Conservation (phyloP, 2,888 invertebrate species). For the Loripinus fragilis region DNA sequence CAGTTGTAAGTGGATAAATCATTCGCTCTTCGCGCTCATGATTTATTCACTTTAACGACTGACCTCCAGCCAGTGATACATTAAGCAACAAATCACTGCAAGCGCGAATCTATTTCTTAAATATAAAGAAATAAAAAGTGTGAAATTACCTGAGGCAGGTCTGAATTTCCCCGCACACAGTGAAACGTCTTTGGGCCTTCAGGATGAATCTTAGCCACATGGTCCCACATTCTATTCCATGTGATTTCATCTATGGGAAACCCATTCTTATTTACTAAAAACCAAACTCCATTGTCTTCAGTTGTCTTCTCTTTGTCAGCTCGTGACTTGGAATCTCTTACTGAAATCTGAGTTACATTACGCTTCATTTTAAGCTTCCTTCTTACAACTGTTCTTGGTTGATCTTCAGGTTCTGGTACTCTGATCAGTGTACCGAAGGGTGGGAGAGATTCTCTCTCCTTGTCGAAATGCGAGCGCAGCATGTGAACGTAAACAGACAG, state of each 20-base stretch:
- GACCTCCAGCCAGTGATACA: no score
- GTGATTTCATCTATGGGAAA: conserved; percentile 81
- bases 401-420: conserved; percentile 43
- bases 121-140: conserved; percentile 64
- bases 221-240: conserved; percentile 83
- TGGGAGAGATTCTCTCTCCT: conserved; percentile 8
- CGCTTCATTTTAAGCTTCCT: conserved; percentile 46
- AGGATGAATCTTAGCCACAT: conserved; percentile 80
- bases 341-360: conserved; percentile 41
- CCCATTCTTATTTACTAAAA: conserved; percentile 82
- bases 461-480: background rate
- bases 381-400: background rate
- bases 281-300: conserved; percentile 80
- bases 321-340: conserved; percentile 41
- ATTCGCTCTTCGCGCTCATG: no score
- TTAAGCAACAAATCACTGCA: no score
- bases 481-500: no score
- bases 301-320: conserved; percentile 70
- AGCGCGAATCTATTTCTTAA: no score
- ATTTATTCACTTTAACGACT: no score
- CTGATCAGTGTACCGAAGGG: conserved; percentile 52
- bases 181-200: conserved; percentile 72
- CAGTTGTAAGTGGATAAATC: no score
- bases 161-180: conserved; percentile 65
- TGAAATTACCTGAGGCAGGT: conserved; percentile 70